Evolutionary conservation across 2,888 invertebrate genomes (phyloP), one percentile per base, ranked within the genome.

Genomic region (Diarsia rubi): DNA sequence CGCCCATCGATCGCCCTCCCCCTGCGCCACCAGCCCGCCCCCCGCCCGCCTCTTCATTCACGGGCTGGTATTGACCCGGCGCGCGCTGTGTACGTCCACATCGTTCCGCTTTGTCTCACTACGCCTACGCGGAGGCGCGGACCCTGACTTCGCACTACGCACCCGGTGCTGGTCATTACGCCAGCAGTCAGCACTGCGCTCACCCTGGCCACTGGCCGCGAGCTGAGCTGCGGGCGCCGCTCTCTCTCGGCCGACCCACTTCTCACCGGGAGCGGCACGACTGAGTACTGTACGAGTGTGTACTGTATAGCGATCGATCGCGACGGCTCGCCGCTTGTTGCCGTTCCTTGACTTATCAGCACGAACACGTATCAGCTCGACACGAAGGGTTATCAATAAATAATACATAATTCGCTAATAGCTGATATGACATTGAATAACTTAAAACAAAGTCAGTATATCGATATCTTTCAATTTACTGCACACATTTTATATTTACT

Each of bases 1-100:
- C 88, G 86, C 91, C 91, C 88, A 92, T 93, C 93, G 89, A 91
- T 92, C 93, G 87, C 86, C 89, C 83, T 83, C 87, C 86, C 70
- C 83, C 88, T 75, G 80, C 85, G 80, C 86, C 87, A 83, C 73
- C 73, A 70, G 77, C 67, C 54, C 94, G 92, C 95, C 77, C 69
- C 54, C 73, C 45, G 69, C 81, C 84, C 83, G 57, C 77, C 69
- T 54, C 71, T 71, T 49, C 82, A 82, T 82, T 82, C 82, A 82
- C 77, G 31, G 69, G 66, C 62, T 19, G 59, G 76, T 82, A 82
- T 82, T 76, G 82, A 82, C 84, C 79, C 66, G 65, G 71, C 72
- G 69, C 73, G 71, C 71, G 74, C 59, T 75, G 60, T 66, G 21
- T 75, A 59, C 81, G n/a, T 47, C 69, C 47, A 69, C 31, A 27